A percentile compares a stretch with the other conserved stretches of the same genome.
phyloP scores from a whole-genome alignment of 2,888 invertebrate genomes.

The Gymnoscelis rufifasciata region DNA sequence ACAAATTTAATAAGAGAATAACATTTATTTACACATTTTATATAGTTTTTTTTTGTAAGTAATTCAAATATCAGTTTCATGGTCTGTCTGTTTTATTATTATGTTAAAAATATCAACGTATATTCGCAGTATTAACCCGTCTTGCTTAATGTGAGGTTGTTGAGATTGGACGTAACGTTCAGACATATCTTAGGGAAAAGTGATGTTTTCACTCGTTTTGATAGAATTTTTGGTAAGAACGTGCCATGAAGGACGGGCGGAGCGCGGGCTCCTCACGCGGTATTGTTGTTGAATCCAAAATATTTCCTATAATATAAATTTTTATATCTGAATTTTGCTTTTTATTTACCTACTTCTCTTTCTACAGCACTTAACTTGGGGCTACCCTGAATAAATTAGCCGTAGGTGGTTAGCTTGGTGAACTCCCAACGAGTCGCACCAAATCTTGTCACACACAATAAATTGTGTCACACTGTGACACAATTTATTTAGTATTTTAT shows the following conservation, averaged over 20 bases:
- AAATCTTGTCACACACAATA: no score
- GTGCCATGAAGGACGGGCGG: conserved; percentile 54
- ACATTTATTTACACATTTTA: no score
- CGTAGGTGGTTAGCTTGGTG: no score
- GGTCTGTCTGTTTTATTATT: no score
- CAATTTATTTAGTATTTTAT: no score
- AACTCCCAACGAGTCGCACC: no score
- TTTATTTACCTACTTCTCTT: conserved; percentile 40
- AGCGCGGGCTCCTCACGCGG: conserved; percentile 45
- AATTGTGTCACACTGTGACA: no score
- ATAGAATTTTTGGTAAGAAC: conserved; percentile 25
- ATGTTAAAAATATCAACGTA: background rate
- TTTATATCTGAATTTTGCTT: conserved; percentile 71
- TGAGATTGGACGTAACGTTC: background rate
- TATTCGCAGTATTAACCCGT: background rate
- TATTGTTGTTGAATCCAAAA: conserved; percentile 75
- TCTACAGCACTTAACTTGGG: no score
- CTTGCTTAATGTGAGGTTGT: background rate
- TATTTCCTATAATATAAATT: conserved; percentile 79
- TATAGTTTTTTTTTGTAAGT: no score
- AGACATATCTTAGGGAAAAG: conserved; percentile 15
- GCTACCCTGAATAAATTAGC: no score
- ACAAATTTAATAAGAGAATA: no score
- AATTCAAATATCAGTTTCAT: no score
- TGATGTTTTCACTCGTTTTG: conserved; percentile 13